Evolutionary conservation across 2,888 invertebrate genomes (phyloP), one percentile per base, ranked within the genome.

Genomic region (Homarus gammarus): DNA sequence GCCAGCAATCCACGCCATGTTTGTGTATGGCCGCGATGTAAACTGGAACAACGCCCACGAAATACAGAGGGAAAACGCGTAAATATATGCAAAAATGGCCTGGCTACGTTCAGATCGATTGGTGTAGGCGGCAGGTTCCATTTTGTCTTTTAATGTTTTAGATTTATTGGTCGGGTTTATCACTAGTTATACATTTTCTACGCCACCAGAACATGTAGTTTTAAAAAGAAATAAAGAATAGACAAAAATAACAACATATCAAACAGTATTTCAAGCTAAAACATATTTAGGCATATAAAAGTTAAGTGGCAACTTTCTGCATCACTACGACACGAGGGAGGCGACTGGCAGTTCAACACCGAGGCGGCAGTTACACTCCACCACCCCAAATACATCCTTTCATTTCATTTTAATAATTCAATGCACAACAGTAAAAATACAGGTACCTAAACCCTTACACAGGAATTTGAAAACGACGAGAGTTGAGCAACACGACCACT

Each of bases 31-130:
- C 6, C n/a, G n/a, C 10, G 81, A 81, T 36, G 81, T 38, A 61
- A 81, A 36, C 31, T 51, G 64, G 61, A 33, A 36, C 49, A 72
- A 49, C 38, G n/a, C 27, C 15, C 84, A 72, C 44, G 72, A 84
- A 73, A 31, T 33, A 40, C 51, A 33, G 18, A 72, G 72, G 51
- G 72, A 51, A 84, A 82, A 84, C 44, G 72, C 84, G 84, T 72
- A 84, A 70, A 72, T 84, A 84, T 84, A 84, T 84, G 84, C 84
- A 84, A 84, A 84, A 84, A 84, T 40, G 70, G 27, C 68, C 61
- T 81, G 40, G 73, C 72, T 72, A 56, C 84, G 70, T 73, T 73
- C 84, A 84, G 84, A 84, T 84, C 84, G 84, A 84, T 84, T 51
- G 84, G 49, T 84, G 40, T 38, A 72, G 72, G 40, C 38, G 10